Base-by-base conservation (phyloP, 1,140 invertebrate genomes). In the Panonychus citri region DNA sequence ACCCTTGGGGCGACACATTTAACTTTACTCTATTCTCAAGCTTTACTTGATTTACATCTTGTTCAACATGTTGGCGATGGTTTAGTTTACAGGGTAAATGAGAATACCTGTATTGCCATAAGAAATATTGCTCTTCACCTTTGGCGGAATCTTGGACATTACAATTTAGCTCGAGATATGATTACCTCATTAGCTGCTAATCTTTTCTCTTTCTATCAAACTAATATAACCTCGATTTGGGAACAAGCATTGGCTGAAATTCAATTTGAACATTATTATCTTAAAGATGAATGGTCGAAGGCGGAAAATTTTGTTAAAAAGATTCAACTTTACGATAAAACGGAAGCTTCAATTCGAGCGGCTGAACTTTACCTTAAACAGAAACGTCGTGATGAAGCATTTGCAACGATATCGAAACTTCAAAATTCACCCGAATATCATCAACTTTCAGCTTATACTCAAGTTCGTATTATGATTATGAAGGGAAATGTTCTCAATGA, bases 201-300 rank as follows among this genome's bases (percentile, higher is more conserved):
- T 28, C 21, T 37, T 21, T 56, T 55, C 25, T 58, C 60, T 3
- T 34, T 13, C 17, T 56, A 61, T 39, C 54, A 54, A 37, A 53
- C n/a, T 25, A 4, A 24, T 34, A 27, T 53, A 7, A 52, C 27
- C 8, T 2, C 28, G 1, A 61, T 61, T 39, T 56, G 54, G 48
- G 27, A 53, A 24, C 50, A 39, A 40, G 50, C 60, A 24, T 46
- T 56, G 19, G 54, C 58, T 28, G 60, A 61, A 43, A 61, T 61
- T 12, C 10, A 48, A 13, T 61, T 61, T 49, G 60, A 61, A 24
- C 24, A 56, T 26, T 24, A 51, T 52, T 24, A 61, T 8, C 24
- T 56, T 42, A 13, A 19, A 28, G 42, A 46, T 28, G 34, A 61
- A 39, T 61, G 57, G 57, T 26, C 26, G 8, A 30, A 30, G 3